A percentile compares a stretch with the other conserved stretches of the same genome.
Conservation (phyloP, 2,797 vertebrate species). For the Podargus strigoides region DNA sequence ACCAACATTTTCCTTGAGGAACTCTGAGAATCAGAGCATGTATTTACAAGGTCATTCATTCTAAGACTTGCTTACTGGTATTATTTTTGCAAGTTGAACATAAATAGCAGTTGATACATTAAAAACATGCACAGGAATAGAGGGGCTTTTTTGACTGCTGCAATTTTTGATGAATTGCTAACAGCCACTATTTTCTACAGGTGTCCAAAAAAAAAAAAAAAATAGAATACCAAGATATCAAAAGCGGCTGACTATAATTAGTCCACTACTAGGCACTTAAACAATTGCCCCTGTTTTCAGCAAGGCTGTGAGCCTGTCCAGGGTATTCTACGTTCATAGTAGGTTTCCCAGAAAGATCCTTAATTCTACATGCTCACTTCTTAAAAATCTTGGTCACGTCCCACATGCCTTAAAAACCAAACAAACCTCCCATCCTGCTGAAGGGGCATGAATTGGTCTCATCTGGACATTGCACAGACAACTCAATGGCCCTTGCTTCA, state of each 20-base stretch:
- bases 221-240: not conserved
- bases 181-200: not conserved
- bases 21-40: not conserved
- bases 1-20: not conserved
- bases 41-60: not conserved
- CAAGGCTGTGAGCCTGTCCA: not conserved
- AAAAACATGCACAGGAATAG: not conserved
- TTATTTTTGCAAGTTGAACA: not conserved
- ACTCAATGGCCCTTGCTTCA: not conserved
- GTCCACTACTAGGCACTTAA: not conserved
- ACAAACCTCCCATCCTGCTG: not conserved
- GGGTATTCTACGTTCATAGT: not conserved
- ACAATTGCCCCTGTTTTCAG: not conserved
- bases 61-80: not conserved
- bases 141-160: not conserved
- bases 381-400: not conserved
- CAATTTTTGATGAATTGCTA: not conserved
- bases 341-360: not conserved
- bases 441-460: not conserved
- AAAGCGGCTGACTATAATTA: not conserved
- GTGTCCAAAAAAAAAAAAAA: not conserved
- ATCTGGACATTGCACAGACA: not conserved
- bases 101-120: not conserved
- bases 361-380: not conserved
- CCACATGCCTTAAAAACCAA: not conserved